These are phyloP conservation scores for Clangula hyemalis DNA, from an alignment of 2,797 vertebrate genomes.

Conservation along the genomic window DNA sequence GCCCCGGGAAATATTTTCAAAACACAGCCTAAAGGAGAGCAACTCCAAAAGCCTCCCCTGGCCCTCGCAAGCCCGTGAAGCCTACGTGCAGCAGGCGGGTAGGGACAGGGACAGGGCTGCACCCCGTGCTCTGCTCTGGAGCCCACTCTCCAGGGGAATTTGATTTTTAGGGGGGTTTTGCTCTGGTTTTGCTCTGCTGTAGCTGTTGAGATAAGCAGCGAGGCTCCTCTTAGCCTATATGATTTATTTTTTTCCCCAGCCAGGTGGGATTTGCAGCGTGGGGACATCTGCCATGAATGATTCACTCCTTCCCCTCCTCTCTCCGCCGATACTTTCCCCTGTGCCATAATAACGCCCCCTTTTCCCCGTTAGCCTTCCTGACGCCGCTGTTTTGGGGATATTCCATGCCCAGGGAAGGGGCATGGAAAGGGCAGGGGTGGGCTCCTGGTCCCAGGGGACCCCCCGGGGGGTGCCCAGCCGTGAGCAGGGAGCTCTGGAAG, in stretches of 20 bases:
- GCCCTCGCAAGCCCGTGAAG: neutral
- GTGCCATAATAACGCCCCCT: neutral
- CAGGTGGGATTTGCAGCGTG: neutral
- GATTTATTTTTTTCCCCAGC: neutral
- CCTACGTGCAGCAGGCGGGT: neutral
- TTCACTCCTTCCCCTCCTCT: constrained; percentile 10
- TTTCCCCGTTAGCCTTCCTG: neutral
- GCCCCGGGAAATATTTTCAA: neutral
- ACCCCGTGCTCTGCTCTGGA: no score
- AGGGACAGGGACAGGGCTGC: rapidly evolving
- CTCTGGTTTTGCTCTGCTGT: neutral
- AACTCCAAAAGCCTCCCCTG: neutral
- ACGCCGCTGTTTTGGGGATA: neutral
- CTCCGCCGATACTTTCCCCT: neutral
- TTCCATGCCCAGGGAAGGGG: neutral
- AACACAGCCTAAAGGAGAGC: neutral
- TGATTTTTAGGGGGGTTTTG: neutral
- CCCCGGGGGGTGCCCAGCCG: neutral
- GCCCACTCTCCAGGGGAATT: rapidly evolving
- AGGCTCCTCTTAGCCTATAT: neutral
- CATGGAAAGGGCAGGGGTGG: neutral
- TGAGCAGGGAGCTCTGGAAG: neutral
- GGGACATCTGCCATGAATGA: constrained; percentile 34
- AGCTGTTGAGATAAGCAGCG: neutral
- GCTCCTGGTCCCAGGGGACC: neutral